A percentile compares a stretch with the other conserved stretches of the same genome.
phyloP scores from a whole-genome alignment of 2,888 invertebrate genomes.

The Mesorhabditis sp. region DNA sequence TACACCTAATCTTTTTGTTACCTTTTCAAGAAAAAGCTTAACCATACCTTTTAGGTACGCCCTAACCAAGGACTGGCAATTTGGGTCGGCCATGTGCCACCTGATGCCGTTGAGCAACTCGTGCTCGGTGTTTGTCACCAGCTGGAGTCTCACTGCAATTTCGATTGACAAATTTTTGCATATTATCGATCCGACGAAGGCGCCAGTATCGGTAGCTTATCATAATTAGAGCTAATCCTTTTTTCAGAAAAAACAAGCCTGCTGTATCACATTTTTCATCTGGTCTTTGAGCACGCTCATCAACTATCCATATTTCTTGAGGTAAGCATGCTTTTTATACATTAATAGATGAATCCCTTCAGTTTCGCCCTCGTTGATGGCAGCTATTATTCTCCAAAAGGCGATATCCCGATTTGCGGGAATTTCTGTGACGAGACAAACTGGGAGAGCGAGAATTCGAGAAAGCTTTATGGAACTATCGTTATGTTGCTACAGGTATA shows the following conservation, averaged over 20 bases:
- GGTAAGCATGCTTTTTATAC: too few relatives aligned
- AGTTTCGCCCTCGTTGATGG: constrained; percentile 53
- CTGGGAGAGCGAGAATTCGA: constrained; percentile 78
- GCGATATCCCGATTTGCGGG: constrained; percentile 47
- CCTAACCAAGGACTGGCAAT: constrained; percentile 55
- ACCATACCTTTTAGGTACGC: constrained; percentile 29
- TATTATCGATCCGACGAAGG: constrained; percentile 53
- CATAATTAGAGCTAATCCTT: constrained; percentile 3
- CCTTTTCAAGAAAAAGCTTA: constrained; percentile 2
- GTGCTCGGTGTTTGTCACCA: constrained; percentile 57
- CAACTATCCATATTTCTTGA: constrained; percentile 55
- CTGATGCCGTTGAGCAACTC: constrained; percentile 53
- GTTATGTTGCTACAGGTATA: constrained; percentile 52
- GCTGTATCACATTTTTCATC: constrained; percentile 42
- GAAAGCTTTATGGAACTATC: constrained; percentile 71
- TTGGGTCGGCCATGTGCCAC: constrained; percentile 55
- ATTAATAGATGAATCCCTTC: too few relatives aligned
- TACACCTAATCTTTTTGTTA: not conserved
- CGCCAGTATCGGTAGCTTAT: constrained; percentile 44
- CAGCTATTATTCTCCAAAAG: constrained; percentile 60
- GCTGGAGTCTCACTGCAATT: constrained; percentile 56
- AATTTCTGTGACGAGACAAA: constrained; percentile 64
- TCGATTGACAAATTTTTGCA: constrained; percentile 57
- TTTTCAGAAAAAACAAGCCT: constrained; percentile 35
- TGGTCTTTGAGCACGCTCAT: constrained; percentile 52